Conservation (phyloP, 2,888 invertebrate species). For the Drosophila anomelani region DNA sequence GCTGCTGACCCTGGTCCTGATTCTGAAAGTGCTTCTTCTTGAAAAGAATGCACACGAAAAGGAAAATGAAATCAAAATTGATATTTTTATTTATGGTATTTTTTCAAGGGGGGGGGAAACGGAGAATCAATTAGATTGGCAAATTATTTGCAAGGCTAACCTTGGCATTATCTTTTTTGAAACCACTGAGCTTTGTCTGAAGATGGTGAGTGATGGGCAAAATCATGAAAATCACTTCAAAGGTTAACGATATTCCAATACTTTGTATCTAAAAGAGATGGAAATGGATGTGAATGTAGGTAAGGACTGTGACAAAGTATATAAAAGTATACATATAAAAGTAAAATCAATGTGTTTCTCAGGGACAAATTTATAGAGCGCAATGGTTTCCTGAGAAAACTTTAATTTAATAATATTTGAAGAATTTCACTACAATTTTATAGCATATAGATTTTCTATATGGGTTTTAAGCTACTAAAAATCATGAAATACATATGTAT, state of each 20-base stretch:
- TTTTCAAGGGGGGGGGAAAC: background rate
- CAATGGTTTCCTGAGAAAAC: background rate
- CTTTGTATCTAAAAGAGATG: no score
- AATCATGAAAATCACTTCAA: no score
- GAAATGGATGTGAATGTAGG: no score
- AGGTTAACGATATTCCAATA: no score
- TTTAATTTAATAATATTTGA: background rate
- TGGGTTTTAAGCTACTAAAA: background rate
- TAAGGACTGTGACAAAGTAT: no score
- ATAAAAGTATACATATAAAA: no score
- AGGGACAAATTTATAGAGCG: no score
- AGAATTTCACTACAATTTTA: background rate
- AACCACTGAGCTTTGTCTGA: no score
- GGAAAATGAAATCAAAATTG: conserved; percentile 16
- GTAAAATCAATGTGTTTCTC: no score
- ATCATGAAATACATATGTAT: background rate
- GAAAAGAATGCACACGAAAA: conserved; percentile 40
- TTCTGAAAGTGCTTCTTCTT: conserved; percentile 41
- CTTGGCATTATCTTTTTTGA: no score
- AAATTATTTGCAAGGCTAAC: no score
- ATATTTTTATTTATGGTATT: conserved; percentile 12
- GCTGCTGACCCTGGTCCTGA: conserved; percentile 44
- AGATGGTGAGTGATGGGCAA: no score
- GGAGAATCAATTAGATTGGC: background rate
- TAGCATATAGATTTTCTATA: background rate